Percentiles rank a stretch among this genome's conserved stretches.
phyloP scores from a whole-genome alignment of 2,113 vertebrate species.

The Melanerpes aurifrons region DNA sequence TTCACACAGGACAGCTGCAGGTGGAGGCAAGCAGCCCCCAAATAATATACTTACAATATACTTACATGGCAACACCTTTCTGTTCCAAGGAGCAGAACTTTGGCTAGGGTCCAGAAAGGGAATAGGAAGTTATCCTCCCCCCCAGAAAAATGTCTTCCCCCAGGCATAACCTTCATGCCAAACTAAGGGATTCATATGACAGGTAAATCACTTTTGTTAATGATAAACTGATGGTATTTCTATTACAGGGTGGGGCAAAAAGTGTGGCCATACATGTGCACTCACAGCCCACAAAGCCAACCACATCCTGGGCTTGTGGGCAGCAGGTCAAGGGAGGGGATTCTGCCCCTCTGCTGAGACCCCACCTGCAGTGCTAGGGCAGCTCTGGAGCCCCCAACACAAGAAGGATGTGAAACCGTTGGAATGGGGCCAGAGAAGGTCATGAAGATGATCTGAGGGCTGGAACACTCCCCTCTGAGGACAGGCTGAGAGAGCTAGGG shows the following conservation, averaged over 20 bases:
- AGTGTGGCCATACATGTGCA: neutral
- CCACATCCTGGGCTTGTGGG: too few relatives aligned
- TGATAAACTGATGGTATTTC: slow-evolving; percentile 6
- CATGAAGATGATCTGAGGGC: too few relatives aligned
- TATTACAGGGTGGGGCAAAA: slow-evolving; percentile 23
- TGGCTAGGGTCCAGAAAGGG: slow-evolving; percentile 3
- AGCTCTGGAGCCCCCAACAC: too few relatives aligned
- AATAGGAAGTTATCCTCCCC: slow-evolving; percentile 1
- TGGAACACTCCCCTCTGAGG: too few relatives aligned
- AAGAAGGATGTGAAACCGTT: too few relatives aligned
- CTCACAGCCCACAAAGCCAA: too few relatives aligned
- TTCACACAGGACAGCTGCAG: neutral
- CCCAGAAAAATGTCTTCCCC: neutral
- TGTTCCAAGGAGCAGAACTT: neutral
- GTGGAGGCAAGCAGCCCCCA: neutral
- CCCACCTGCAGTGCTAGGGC: too few relatives aligned
- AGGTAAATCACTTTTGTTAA: slow-evolving; percentile 28
- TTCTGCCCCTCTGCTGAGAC: too few relatives aligned
- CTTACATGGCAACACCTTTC: neutral
- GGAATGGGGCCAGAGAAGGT: too few relatives aligned
- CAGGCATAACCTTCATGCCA: slow-evolving; percentile 3
- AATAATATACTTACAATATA: neutral
- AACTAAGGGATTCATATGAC: neutral
- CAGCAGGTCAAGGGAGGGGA: too few relatives aligned
- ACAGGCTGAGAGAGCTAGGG: too few relatives aligned